These are phyloP conservation scores for Nematostella vectensis DNA, from an alignment of 92 coral and sea anemone species.

Conservation along the genomic window DNA sequence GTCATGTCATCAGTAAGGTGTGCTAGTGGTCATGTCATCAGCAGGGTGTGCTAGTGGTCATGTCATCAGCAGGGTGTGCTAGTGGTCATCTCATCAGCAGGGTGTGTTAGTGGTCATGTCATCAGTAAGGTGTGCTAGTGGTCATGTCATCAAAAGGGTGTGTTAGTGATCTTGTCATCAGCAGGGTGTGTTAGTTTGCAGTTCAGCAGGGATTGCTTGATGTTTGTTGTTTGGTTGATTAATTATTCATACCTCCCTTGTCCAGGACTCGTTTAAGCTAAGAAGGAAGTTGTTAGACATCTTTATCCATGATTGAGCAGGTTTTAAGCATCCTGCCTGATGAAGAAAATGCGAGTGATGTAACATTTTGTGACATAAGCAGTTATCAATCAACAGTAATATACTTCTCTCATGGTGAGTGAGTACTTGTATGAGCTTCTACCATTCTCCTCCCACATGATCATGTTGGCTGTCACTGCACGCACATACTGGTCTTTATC, in stretches of 20 bases:
- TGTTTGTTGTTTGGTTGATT: no score
- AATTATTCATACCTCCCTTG: slow-evolving; percentile 43
- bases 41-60: no score
- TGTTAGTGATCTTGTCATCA: no score
- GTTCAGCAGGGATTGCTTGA: no score
- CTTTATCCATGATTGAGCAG: slow-evolving; percentile 59
- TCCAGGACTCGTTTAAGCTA: slow-evolving; percentile 38
- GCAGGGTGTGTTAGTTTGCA: no score
- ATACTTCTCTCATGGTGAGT: slow-evolving; percentile 67
- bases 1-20: no score
- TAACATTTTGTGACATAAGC: not conserved
- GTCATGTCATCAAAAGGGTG: no score
- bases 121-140: no score
- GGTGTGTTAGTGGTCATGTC: no score
- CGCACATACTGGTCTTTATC: slow-evolving; percentile 42
- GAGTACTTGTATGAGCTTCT: slow-evolving; percentile 56
- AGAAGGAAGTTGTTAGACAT: slow-evolving; percentile 19
- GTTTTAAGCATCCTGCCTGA: slow-evolving; percentile 70
- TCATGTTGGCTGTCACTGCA: slow-evolving; percentile 49
- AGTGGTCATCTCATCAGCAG: no score
- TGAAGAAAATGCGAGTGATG: not conserved
- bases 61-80: no score
- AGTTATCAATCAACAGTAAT: not conserved
- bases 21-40: no score
- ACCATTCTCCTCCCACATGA: slow-evolving; percentile 68